Evolutionary conservation across 2,888 invertebrate species (phyloP).

Genomic region (Acrocera orbiculus): DNA sequence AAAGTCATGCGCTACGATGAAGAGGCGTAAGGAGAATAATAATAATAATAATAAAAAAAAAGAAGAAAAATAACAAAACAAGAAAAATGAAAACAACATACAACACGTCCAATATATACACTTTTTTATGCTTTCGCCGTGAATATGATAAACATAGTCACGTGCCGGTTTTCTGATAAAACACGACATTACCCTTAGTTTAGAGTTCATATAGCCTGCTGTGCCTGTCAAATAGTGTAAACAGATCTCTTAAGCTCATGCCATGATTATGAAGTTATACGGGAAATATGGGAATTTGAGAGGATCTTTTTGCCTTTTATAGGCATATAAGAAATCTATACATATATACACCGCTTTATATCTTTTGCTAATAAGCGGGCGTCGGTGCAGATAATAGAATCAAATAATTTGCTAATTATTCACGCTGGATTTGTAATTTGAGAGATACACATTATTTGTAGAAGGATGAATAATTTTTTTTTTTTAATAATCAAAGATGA

Average conservation of each 20-base stretch:
- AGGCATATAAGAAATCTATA: not conserved
- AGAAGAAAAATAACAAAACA: conserved; percentile 1
- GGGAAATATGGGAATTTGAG: conserved; percentile 2
- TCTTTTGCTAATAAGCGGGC: conserved; percentile 10
- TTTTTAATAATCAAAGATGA: too few relatives aligned
- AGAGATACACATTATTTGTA: too few relatives aligned
- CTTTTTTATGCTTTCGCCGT: conserved; percentile 2
- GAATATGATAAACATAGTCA: conserved; percentile 8
- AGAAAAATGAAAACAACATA: not conserved
- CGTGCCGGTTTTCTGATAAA: conserved; percentile 6
- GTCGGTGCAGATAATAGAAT: conserved; percentile 19
- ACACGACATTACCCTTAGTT: conserved; percentile 1
- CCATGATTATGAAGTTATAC: not conserved
- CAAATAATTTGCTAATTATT: conserved; percentile 20
- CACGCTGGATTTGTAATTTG: conserved; percentile 15
- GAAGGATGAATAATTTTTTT: too few relatives aligned
- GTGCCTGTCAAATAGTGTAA: conserved; percentile 6
- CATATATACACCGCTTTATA: not conserved
- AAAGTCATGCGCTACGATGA: too few relatives aligned
- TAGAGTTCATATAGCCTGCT: not conserved
- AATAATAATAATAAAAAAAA: too few relatives aligned
- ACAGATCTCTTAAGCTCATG: conserved; percentile 1
- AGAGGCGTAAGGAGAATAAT: too few relatives aligned
- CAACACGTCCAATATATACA: not conserved
- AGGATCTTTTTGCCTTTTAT: too few relatives aligned